Base-by-base conservation (phyloP, 1,140 invertebrate genomes). In the Drosophila rhopaloa region DNA sequence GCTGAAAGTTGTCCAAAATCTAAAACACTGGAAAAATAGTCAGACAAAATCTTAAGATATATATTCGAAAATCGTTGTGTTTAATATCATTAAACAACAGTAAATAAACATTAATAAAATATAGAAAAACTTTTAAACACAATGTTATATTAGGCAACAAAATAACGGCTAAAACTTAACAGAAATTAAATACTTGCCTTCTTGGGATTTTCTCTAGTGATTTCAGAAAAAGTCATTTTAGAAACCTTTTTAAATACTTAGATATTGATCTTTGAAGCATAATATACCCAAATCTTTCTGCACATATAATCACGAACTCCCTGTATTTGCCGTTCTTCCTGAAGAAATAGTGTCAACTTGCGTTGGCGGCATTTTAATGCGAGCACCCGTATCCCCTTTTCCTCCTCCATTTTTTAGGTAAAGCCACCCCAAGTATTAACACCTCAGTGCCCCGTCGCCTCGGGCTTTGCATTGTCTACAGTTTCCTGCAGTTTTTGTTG, bases 341-440 rank as follows among this genome's bases (percentile, higher is more conserved):
- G 65, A 77, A 86, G 79, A 86, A 86, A 86, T 86, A 86, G 84
- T 86, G 83, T 88, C 83, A 86, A 88, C 79, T 71, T 86, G 81
- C 68, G 74, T 82, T 82, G 83, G 81, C 47, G 81, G 81, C 81
- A 84, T 84, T 84, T 84, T 84, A 84, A 80, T 84, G 81, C 81
- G 40, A 16, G 27, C 46, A 38, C 51, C 65, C 50, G 46, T 14
- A 16, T 35, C 44, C 7, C 24, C 14, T 6, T 40, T 48, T 32
- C 11, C 10, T 14, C 11, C 37, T 19, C 8, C n/a, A 9, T 57
- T 54, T 40, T 40, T 38, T 35, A 19, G 54, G 58, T 29, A 41
- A 54, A 61, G 40, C 70, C 58, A 66, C 54, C 63, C 61, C 32
- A 19, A 76, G 43, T 68, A 77, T 82, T 83, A 82, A 79, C 79